Evolutionary conservation across 2,113 vertebrate genomes (phyloP), one percentile per base, ranked within the genome.

Genomic region (Trinectes maculatus): DNA sequence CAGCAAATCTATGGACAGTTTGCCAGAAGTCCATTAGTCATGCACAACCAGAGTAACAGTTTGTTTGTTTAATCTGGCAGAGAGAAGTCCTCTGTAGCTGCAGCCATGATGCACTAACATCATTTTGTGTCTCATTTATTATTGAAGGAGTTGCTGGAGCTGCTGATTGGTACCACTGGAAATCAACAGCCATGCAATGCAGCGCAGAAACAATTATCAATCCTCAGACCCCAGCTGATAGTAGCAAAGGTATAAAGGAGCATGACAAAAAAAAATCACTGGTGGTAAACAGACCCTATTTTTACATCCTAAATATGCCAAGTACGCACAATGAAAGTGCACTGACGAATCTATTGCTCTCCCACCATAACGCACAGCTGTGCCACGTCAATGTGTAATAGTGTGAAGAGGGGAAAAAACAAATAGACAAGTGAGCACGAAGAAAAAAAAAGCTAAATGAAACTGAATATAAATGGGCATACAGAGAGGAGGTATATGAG

Each of bases 1-100:
- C 71, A 81, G 52, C 26, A 43, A 21, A n/a, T 44, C 53, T 3
- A 28, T 31, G 54, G 37, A 53, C 52, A 63, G 46, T 62, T 47
- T 71, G 54, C 64, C 77, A 85, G 67, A 75, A 56, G 37, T 66
- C 62, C 63, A 85, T 85, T 82, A 65, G 71, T 75, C 52, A 63
- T 53, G 26, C 63, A 53, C 59, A 71, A 43, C 36, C 31, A 71
- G 37, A 48, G 37, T 18, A 37, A 54, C 42, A 57, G 39, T 66
- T 71, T 64, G 52, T 61, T 56, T 34, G 26, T 26, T 22, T 36
- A 0, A 67, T n/a, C 21, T 83, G 80, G 74, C 77, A 59, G 33
- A 31, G 26, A 57, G 48, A 70, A 73, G 5, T 22, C 1, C 34
- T 33, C 28, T 71, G 48, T 26, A 65, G 68, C 51, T 57, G 56